Conservation (phyloP, 2,888 invertebrate species). For the Hirtodrosophila alboralis region DNA sequence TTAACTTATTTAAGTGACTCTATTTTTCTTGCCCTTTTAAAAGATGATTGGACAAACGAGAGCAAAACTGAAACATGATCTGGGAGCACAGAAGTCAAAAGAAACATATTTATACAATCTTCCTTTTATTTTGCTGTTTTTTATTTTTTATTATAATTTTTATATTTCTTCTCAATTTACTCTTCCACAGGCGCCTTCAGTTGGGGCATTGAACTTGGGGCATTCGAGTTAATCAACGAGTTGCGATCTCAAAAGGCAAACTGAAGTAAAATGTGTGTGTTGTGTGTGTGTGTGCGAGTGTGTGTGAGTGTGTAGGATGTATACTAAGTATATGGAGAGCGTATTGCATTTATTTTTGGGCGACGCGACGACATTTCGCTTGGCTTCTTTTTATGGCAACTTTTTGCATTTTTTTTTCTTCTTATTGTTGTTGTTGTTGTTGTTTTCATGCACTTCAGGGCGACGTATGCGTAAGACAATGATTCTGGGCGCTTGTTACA, state of each 20-base stretch:
- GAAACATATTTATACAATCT: slow-evolving; percentile 22
- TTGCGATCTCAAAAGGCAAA: slow-evolving; percentile 58
- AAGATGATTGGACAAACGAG: slow-evolving; percentile 13
- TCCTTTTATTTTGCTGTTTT: slow-evolving; percentile 15
- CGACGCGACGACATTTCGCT: slow-evolving; percentile 61
- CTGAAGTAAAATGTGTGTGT: slow-evolving; percentile 9
- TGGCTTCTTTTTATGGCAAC: slow-evolving; percentile 71
- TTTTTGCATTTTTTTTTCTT: slow-evolving; percentile 61
- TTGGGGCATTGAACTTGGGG: slow-evolving; percentile 62
- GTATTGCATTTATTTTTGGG: slow-evolving; percentile 76
- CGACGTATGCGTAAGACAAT: slow-evolving; percentile 76
- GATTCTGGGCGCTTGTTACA: slow-evolving; percentile 84
- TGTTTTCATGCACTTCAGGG: slow-evolving; percentile 62
- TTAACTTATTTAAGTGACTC: no score
- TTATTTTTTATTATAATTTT: slow-evolving; percentile 25
- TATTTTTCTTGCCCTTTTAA: slow-evolving; percentile 3
- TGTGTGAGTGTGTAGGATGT: slow-evolving; percentile 42
- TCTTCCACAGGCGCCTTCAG: slow-evolving; percentile 59
- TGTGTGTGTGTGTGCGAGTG: slow-evolving; percentile 7
- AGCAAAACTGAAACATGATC: slow-evolving; percentile 42
- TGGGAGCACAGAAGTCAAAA: slow-evolving; percentile 46
- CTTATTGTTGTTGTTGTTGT: slow-evolving; percentile 34
- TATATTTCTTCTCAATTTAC: slow-evolving; percentile 50
- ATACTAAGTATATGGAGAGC: slow-evolving; percentile 51
- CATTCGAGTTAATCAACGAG: slow-evolving; percentile 61